Evolutionary conservation across 2,888 invertebrate species (phyloP).

Genomic region (Lasius platythorax): DNA sequence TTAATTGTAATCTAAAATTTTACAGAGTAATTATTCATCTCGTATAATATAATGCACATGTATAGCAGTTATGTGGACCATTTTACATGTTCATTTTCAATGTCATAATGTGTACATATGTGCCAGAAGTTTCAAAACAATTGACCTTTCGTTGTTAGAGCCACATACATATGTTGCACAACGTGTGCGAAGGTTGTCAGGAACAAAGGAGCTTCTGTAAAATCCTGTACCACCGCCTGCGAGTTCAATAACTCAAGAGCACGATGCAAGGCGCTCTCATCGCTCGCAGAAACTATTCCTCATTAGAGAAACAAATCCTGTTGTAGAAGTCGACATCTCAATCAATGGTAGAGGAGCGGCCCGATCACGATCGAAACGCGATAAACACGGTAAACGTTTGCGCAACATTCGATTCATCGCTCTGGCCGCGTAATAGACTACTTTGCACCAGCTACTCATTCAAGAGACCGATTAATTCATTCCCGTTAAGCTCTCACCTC

Average conservation of each 20-base stretch:
- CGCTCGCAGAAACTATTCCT: constrained; percentile 12
- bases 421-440: constrained; percentile 73
- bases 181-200: constrained; percentile 13
- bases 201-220: constrained; percentile 45
- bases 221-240: constrained; percentile 9
- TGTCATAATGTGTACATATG: not conserved
- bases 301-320: constrained; percentile 28
- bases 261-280: not conserved
- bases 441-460: constrained; percentile 63
- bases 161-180: constrained; percentile 37
- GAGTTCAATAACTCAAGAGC: constrained; percentile 39
- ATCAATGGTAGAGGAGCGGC: constrained; percentile 56
- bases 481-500: constrained; percentile 36
- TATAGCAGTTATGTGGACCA: not conserved
- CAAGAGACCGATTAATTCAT: constrained; percentile 68
- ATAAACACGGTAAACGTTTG: constrained; percentile 59
- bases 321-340: constrained; percentile 69
- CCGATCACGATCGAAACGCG: constrained; percentile 58
- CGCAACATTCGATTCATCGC: constrained; percentile 76
- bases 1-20: not conserved
- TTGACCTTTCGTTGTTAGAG: constrained; percentile 25
- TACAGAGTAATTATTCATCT: not conserved
- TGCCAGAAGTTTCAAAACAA: not conserved
- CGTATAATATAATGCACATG: not conserved
- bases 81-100: not conserved